Conservation (phyloP, 2,888 invertebrate species). For the Scelioninae gen. 2 region DNA sequence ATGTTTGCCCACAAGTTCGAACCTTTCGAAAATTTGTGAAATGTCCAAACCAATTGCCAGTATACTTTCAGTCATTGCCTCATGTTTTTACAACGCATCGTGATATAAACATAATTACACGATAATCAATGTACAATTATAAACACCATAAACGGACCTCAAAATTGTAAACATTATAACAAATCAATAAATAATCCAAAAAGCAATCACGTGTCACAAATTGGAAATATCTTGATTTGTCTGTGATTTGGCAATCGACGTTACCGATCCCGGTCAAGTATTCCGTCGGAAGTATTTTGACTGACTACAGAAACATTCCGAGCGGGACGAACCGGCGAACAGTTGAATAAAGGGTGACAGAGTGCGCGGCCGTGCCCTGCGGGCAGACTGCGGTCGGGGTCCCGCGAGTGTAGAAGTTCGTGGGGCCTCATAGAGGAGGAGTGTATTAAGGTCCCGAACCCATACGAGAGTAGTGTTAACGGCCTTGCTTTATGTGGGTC, state of each 20-base stretch:
- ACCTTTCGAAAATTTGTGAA: no score
- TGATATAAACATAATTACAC: no score
- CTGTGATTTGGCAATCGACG: slow-evolving; percentile 22
- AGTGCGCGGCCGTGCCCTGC: background rate
- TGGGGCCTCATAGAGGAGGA: slow-evolving; percentile 62
- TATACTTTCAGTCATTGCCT: no score
- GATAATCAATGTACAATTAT: no score
- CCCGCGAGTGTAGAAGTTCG: slow-evolving; percentile 41
- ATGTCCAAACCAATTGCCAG: no score
- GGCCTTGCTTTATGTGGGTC: slow-evolving; percentile 75
- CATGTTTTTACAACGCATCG: no score
- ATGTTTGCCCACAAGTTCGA: no score
- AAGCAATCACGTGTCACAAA: no score
- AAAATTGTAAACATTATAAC: no score
- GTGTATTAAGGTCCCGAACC: slow-evolving; percentile 63
- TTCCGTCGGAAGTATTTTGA: slow-evolving; percentile 19
- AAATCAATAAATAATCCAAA: no score
- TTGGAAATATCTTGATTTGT: no score
- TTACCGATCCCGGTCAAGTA: slow-evolving; percentile 22
- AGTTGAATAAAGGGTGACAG: slow-evolving; percentile 34
- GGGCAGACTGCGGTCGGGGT: slow-evolving; percentile 18
- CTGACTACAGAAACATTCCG: slow-evolving; percentile 15
- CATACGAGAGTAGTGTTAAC: slow-evolving; percentile 72
- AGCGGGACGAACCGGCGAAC: slow-evolving; percentile 16
- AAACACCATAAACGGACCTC: no score